These are phyloP conservation scores for Oceanites oceanicus DNA, from an alignment of 2,113 vertebrate genomes.

Conservation along the genomic window DNA sequence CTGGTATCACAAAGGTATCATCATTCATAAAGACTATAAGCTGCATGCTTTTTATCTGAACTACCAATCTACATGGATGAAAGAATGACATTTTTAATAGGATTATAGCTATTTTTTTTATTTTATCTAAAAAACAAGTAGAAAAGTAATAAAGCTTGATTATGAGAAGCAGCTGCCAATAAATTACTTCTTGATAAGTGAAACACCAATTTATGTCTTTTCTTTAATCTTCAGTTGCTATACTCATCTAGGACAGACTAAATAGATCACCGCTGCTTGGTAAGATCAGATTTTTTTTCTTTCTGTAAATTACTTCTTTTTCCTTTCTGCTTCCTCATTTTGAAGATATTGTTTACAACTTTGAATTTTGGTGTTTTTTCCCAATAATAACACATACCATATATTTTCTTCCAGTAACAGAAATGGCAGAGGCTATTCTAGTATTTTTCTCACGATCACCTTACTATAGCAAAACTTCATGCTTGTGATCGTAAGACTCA, in stretches of 20 bases:
- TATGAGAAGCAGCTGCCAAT: background rate
- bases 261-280: background rate
- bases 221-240: background rate
- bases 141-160: background rate
- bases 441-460: background rate
- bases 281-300: background rate
- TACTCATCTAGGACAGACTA: background rate
- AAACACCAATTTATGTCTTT: background rate
- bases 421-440: background rate
- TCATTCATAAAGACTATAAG: background rate
- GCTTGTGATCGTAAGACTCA: background rate
- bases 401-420: background rate
- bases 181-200: background rate
- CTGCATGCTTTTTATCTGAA: background rate
- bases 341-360: background rate
- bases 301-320: background rate
- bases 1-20: background rate
- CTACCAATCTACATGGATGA: background rate
- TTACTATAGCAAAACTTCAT: background rate
- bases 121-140: background rate
- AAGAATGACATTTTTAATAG: background rate
- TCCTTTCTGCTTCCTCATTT: background rate
- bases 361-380: background rate
- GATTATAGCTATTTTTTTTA: background rate
- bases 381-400: background rate